Evolutionary conservation across 2,797 vertebrate species (phyloP), one percentile per base, ranked within the genome.

Genomic region (Streptopelia turtur): DNA sequence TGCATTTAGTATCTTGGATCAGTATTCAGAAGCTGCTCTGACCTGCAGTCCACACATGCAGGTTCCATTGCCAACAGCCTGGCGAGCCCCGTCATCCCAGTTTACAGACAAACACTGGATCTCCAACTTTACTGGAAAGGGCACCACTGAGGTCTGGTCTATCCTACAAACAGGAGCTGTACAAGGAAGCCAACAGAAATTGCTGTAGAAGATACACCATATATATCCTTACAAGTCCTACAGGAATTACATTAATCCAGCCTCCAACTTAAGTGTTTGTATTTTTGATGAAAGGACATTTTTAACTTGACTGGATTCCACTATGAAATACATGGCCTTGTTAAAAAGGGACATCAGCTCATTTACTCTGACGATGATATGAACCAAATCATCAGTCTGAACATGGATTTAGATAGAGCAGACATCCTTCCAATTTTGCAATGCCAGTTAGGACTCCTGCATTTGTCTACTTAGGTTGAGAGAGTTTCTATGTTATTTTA

Each of bases 71-170:
- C 78, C 93, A 82, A 60, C 41, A 16, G 30, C 43, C 77, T 57
- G 50, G 45, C 10, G 11, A 24, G 27, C 24, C 21, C n/a, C 0
- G 0, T 43, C 69, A 20, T 7, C 27, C 52, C 65, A 45, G 11
- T 2, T 43, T 75, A 35, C 68, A 90, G 53, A 23, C 3, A 6
- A 56, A 66, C 22, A 11, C 5, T 13, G 10, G 17, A 22, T 20
- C 33, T 75, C 20, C 45, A 23, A 28, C 11, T 50, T 78, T 24
- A 75, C 25, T 57, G 24, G 35, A 68, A 90, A 57, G 27, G 12
- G 16, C 30, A 61, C 0, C 0, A 33, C 23, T 50, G 50, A 57
- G 11, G 13, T 52, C 59, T 69, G 55, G 7, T 55, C 43, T 69
- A 17, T 10, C 69, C 55, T n/a, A 12, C n/a, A 33, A 82, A 81